phyloP scores from a whole-genome alignment of 2,113 vertebrate genomes.

The Lates calcarifer region DNA sequence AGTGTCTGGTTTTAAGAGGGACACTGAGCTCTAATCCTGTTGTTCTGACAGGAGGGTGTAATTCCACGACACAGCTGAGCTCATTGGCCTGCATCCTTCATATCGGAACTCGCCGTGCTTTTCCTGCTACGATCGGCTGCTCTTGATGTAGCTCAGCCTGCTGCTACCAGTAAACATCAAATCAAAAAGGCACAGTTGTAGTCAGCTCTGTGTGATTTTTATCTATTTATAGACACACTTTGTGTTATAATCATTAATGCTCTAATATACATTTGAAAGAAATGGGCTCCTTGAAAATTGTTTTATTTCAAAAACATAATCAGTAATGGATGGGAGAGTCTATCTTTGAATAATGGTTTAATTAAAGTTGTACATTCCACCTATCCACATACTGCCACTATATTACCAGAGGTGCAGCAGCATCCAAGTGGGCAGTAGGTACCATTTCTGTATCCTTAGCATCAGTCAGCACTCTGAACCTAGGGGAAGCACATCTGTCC shows the following conservation, averaged over 20 bases:
- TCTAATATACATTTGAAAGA: not conserved
- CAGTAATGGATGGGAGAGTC: not conserved
- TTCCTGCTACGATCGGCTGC: conserved; percentile 16
- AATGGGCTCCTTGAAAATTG: not conserved
- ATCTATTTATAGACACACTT: not conserved
- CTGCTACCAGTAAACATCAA: not conserved
- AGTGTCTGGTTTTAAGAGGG: conserved; percentile 68
- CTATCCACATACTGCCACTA: not conserved
- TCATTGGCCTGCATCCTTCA: conserved; percentile 65
- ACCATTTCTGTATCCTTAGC: not conserved
- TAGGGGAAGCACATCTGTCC: conserved; percentile 26
- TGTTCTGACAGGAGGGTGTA: conserved; percentile 74
- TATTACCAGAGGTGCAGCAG: not conserved
- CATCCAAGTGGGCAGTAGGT: not conserved
- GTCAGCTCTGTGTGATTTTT: not conserved
- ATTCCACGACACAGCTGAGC: conserved; percentile 71
- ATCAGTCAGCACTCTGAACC: conserved; percentile 6
- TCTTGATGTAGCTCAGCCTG: conserved; percentile 1
- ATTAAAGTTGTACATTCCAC: not conserved
- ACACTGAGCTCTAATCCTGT: conserved; percentile 74
- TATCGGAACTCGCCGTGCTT: conserved; percentile 30
- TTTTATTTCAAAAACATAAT: not conserved
- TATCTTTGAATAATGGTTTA: not conserved
- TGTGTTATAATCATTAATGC: not conserved
- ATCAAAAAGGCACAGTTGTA: not conserved